Percentiles rank a stretch among this genome's conserved stretches.
These are phyloP conservation scores for Auanema sp. DNA, from an alignment of 2,888 invertebrate species.

Conservation along the genomic window DNA sequence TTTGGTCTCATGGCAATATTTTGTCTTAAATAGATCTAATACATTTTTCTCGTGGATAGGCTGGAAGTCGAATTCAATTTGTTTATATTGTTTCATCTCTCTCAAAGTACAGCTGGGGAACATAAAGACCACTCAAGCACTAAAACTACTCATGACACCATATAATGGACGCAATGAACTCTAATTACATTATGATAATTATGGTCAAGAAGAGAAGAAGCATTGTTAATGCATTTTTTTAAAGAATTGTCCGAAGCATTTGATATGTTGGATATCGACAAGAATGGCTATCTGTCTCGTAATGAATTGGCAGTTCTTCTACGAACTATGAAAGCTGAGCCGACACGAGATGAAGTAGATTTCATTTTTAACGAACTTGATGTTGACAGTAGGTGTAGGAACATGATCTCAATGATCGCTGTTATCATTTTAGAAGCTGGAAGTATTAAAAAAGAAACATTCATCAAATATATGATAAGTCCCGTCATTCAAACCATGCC, in stretches of 20 bases:
- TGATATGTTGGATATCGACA: constrained; percentile 61
- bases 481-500: constrained; percentile 58
- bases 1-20: too few species aligned
- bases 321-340: constrained; percentile 58
- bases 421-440: constrained; percentile 53
- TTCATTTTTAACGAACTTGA: constrained; percentile 63
- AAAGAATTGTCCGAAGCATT: constrained; percentile 61
- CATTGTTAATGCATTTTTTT: constrained; percentile 18
- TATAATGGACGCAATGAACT: too few species aligned
- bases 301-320: constrained; percentile 59
- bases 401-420: not conserved
- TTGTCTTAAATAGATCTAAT: too few species aligned
- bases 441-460: constrained; percentile 61
- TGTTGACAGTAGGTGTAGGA: constrained; percentile 42
- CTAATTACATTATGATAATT: not conserved
- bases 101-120: constrained; percentile 16
- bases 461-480: constrained; percentile 56
- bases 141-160: not conserved
- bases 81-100: constrained; percentile 11
- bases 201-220: not conserved
- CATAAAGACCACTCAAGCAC: constrained; percentile 4
- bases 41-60: constrained; percentile 1
- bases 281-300: constrained; percentile 57
- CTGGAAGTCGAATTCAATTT: constrained; percentile 25
- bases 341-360: constrained; percentile 58